Percentiles rank a stretch among this genome's conserved stretches.
Evolutionary conservation across 2,888 invertebrate genomes (phyloP).

Genomic region (Neelides folsomi): DNA sequence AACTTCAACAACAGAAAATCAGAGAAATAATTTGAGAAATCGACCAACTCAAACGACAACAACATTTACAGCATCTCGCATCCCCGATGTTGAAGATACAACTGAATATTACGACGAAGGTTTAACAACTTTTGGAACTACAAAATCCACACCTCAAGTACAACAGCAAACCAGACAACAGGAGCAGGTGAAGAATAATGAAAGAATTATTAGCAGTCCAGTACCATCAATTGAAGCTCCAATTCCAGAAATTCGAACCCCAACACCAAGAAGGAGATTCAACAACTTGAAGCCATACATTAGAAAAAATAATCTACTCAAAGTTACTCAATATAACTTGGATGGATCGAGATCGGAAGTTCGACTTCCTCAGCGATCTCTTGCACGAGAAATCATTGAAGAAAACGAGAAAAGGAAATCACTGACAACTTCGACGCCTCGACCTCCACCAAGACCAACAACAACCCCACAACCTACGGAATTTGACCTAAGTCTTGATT

Average conservation of each 20-base stretch:
- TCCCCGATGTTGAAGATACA: background rate
- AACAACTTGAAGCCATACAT: background rate
- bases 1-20: background rate
- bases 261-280: too few relatives aligned
- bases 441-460: too few relatives aligned
- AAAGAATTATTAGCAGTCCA: too few relatives aligned
- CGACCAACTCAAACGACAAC: background rate
- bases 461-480: conserved; percentile 7
- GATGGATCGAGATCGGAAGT: background rate
- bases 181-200: too few relatives aligned
- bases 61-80: background rate
- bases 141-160: too few relatives aligned
- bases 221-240: too few relatives aligned
- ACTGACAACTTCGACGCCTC: too few relatives aligned
- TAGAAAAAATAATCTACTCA: background rate
- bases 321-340: background rate
- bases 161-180: too few relatives aligned
- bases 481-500: conserved; percentile 26
- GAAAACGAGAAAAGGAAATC: background rate
- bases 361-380: background rate
- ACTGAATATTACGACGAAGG: too few relatives aligned
- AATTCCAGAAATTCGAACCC: too few relatives aligned
- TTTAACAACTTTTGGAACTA: too few relatives aligned
- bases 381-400: background rate
- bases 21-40: background rate